Evolutionary conservation across 2,888 invertebrate genomes (phyloP).

Genomic region (Ichneumoninae sp.): DNA sequence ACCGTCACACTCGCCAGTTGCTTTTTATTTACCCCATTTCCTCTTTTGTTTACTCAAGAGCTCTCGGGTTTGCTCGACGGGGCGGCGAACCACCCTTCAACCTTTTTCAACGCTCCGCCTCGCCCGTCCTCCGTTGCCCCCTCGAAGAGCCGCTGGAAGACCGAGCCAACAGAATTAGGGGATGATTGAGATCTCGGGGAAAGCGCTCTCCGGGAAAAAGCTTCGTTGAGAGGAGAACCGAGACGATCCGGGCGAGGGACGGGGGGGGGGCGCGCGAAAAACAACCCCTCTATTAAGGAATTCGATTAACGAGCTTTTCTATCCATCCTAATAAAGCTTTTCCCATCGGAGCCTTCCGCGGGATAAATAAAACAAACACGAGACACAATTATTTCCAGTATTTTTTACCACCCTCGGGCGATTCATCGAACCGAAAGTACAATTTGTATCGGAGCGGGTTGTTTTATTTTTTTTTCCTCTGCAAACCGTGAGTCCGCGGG

Average conservation of each 20-base stretch:
- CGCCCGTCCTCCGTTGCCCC: conserved; percentile 18
- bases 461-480: background rate
- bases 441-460: conserved; percentile 9
- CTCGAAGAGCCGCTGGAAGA: conserved; percentile 45
- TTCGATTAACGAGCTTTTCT: conserved; percentile 56
- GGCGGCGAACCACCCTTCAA: conserved; percentile 52
- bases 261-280: conserved; percentile 20
- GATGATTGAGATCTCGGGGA: conserved; percentile 66
- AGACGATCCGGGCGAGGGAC: conserved; percentile 17
- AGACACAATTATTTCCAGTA: conserved; percentile 7
- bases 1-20: conserved; percentile 73
- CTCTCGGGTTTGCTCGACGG: conserved; percentile 65
- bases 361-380: conserved; percentile 39
- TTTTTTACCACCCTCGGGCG: background rate
- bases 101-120: conserved; percentile 48
- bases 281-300: conserved; percentile 55
- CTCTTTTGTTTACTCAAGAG: conserved; percentile 80
- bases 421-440: conserved; percentile 13
- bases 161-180: conserved; percentile 73
- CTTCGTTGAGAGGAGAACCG: conserved; percentile 28
- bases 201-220: conserved; percentile 54
- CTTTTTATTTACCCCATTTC: conserved; percentile 82
- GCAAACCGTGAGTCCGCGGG: background rate
- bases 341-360: background rate
- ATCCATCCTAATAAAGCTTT: conserved; percentile 34